Evolutionary conservation across 1,140 invertebrate species (phyloP).

Genomic region (Pseudoatta argentina): DNA sequence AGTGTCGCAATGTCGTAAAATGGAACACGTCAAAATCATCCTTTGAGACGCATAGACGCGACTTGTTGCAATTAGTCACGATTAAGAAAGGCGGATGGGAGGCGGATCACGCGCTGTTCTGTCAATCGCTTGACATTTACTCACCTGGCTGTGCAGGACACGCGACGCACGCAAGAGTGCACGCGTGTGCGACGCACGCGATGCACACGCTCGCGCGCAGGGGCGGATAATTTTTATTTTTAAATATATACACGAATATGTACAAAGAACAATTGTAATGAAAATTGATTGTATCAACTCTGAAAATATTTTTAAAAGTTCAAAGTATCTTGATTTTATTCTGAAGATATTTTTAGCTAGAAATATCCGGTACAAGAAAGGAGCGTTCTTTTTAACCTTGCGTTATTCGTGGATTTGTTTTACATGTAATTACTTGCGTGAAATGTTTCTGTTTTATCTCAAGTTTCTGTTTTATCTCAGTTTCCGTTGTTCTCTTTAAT

Average conservation of each 20-base stretch:
- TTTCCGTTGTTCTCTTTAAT: no score
- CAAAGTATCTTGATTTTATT: background rate
- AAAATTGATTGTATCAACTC: background rate
- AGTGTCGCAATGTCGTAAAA: conserved; percentile 50
- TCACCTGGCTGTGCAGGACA: conserved; percentile 55
- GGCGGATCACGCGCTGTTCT: conserved; percentile 47
- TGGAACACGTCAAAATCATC: conserved; percentile 40
- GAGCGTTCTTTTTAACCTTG: background rate
- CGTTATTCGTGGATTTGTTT: no score
- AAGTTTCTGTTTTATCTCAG: no score
- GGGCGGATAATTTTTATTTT: conserved; percentile 18
- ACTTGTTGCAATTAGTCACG: conserved; percentile 50
- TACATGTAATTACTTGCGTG: no score
- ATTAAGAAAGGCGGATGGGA: conserved; percentile 51
- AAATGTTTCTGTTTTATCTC: no score
- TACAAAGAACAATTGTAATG: background rate
- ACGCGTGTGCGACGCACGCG: background rate
- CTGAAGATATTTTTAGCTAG: background rate
- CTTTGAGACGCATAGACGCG: conserved; percentile 27
- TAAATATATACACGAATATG: background rate
- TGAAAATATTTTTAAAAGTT: background rate
- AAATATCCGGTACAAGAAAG: background rate
- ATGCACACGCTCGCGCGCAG: conserved; percentile 28
- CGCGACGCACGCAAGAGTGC: conserved; percentile 21
- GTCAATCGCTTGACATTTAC: conserved; percentile 62